Evolutionary conservation across 1,140 invertebrate species (phyloP), one percentile per base, ranked within the genome.

Genomic region (Apis dorsata): DNA sequence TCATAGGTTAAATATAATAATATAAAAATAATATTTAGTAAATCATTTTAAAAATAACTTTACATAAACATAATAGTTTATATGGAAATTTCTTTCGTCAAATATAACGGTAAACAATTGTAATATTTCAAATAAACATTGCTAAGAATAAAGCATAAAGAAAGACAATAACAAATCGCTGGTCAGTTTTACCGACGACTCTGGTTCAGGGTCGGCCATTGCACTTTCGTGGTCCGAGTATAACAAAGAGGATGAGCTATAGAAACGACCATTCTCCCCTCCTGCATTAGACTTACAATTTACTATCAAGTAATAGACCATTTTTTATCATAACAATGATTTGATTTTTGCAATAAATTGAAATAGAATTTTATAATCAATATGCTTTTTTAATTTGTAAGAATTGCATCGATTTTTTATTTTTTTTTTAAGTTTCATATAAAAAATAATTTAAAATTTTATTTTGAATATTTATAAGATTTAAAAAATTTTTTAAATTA

Each of bases 151-250:
- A 44, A 74, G 15, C 65, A 7, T 72, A 72, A 81, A 83, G 44
- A 60, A 65, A 83, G 65, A 85, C 55, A 88, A 83, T 83, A 88
- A 85, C 66, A 66, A 79, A 83, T 88, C 63, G 65, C 12, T 69
- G 55, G 69, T 75, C 49, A 49, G 80, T 77, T 85, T 87, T 63
- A 62, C 59, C 83, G 71, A 87, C 76, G 80, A 89, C 76, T 89
- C 72, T 90, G 88, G 89, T 89, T 90, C 88, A 90, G 74, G 89
- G 86, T 88, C 88, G 88, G 86, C 62, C 86, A 57, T 88, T 86
- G 86, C 86, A 88, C 88, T 85, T 79, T 89, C 68, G 77, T 84
- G 79, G 66, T 80, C 70, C 73, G 68, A 28, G 81, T 75, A 87
- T 17, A 89, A 89, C 85, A 88, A 91, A 90, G 90, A 88, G 78